Evolutionary conservation across 2,888 invertebrate genomes (phyloP).

Genomic region (Sceliomorpha sp.): DNA sequence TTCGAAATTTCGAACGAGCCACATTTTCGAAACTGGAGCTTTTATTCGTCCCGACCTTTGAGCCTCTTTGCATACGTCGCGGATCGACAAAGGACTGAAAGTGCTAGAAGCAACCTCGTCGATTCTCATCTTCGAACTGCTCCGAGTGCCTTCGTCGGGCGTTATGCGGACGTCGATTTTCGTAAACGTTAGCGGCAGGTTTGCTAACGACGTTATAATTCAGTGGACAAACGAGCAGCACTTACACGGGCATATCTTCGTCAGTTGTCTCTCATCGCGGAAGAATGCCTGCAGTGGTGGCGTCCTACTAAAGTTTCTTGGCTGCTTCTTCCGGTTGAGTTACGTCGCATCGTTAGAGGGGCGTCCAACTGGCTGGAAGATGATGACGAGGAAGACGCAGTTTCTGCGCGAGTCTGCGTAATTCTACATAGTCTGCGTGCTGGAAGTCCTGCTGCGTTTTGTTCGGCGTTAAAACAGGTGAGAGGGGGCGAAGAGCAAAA

Average conservation of each 20-base stretch:
- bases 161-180: not conserved
- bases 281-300: conserved; percentile 44
- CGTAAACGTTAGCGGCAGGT: conserved; percentile 6
- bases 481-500: conserved; percentile 32
- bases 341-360: conserved; percentile 64
- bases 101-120: too few species aligned
- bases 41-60: too few species aligned
- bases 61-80: too few species aligned
- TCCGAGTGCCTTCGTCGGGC: too few species aligned
- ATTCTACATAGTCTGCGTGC: conserved; percentile 38
- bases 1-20: too few species aligned
- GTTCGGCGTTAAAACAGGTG: conserved; percentile 44
- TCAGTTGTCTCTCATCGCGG: conserved; percentile 61
- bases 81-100: too few species aligned
- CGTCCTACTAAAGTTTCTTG: conserved; percentile 64
- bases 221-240: conserved; percentile 59
- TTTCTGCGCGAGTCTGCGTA: conserved; percentile 29
- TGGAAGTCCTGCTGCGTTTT: conserved; percentile 36
- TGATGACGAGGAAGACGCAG: conserved; percentile 48
- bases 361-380: conserved; percentile 67
- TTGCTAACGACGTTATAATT: conserved; percentile 40
- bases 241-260: conserved; percentile 58
- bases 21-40: too few species aligned
- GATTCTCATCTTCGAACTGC: too few species aligned
- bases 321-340: conserved; percentile 68